Evolutionary conservation across 1,140 invertebrate genomes (phyloP).

Genomic region (Macrotrachela quadricornifera): DNA sequence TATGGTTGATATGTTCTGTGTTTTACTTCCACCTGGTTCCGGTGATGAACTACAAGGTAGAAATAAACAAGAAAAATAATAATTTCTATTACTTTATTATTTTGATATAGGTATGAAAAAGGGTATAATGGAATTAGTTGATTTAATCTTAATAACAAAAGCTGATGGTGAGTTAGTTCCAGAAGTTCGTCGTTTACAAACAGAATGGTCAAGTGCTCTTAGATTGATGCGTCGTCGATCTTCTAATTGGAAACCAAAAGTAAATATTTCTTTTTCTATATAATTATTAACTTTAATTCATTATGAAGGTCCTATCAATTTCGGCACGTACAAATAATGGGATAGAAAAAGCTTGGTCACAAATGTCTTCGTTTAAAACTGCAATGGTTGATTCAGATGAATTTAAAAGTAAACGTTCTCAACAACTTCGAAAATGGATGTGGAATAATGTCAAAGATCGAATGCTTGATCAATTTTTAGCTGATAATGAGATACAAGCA

Average conservation of each 20-base stretch:
- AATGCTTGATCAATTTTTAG: too few species aligned
- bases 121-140: conserved; percentile 41
- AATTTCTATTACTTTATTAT: background rate
- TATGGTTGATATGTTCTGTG: conserved; percentile 42
- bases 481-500: too few species aligned
- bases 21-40: conserved; percentile 39
- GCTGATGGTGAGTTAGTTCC: conserved; percentile 37
- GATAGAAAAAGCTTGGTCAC: conserved; percentile 27
- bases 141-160: conserved; percentile 40
- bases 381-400: too few species aligned
- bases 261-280: conserved; percentile 11
- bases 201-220: conserved; percentile 40
- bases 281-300: conserved; percentile 6
- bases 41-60: conserved; percentile 42
- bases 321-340: conserved; percentile 35
- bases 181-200: conserved; percentile 35
- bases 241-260: conserved; percentile 33
- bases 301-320: conserved; percentile 30
- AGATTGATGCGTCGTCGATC: conserved; percentile 35
- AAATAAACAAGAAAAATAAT: background rate
- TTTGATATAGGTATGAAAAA: conserved; percentile 36
- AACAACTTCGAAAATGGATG: too few species aligned
- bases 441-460: too few species aligned
- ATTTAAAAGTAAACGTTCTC: too few species aligned
- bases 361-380: too few species aligned